Percentiles rank a stretch among this genome's conserved stretches.
Evolutionary conservation across 2,888 invertebrate genomes (phyloP).

Genomic region (Xestoiulus laeticollis): DNA sequence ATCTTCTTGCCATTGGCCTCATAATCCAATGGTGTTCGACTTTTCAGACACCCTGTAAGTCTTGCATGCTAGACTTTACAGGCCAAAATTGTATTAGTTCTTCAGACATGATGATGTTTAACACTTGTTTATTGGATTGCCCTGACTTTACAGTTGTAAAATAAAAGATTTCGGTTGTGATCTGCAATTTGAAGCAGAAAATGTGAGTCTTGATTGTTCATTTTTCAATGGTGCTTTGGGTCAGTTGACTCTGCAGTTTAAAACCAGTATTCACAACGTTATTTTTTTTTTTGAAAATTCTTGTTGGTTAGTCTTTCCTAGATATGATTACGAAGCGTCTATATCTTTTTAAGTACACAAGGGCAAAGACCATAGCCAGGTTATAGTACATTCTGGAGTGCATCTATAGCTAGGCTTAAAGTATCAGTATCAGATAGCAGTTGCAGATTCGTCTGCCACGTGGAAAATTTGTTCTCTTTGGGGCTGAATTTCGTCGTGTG

Average conservation of each 20-base stretch:
- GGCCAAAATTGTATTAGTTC: not conserved
- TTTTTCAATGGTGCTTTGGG: not conserved
- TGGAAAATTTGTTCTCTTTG: not conserved
- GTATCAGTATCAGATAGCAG: slow-evolving; percentile 3
- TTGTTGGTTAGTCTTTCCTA: slow-evolving; percentile 47
- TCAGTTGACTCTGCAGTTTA: not conserved
- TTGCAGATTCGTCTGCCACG: not conserved
- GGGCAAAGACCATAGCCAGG: slow-evolving; percentile 5
- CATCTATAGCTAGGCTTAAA: slow-evolving; percentile 1
- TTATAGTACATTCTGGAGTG: not conserved
- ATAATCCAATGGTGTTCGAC: not conserved
- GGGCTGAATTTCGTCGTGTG: not conserved
- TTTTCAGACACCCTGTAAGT: not conserved
- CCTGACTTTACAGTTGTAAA: not conserved
- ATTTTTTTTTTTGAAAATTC: not conserved
- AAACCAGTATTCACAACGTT: not conserved
- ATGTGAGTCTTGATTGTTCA: not conserved
- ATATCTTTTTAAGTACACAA: slow-evolving; percentile 34
- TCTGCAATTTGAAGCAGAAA: not conserved
- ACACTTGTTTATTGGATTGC: not conserved
- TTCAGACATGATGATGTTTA: not conserved
- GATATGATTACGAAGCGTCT: slow-evolving; percentile 20
- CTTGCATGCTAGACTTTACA: not conserved
- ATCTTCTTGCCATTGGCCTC: too few relatives aligned
- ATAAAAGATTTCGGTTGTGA: too few relatives aligned